phyloP scores from a whole-genome alignment of 2,797 vertebrate species.

The Sebastolobus altivelis region DNA sequence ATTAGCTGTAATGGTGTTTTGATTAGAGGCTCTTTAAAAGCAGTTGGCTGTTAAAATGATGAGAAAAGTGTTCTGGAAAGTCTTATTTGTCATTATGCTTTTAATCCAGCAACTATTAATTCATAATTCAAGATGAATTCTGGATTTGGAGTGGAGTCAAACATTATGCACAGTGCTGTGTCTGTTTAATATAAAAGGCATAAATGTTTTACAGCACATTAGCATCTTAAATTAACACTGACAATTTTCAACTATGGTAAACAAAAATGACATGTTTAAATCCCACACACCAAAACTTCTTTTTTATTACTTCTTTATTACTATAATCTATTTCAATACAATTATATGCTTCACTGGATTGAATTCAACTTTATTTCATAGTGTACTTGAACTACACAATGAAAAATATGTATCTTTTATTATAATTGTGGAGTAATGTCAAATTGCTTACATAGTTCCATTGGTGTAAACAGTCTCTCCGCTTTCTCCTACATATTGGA shows the following conservation, averaged over 20 bases:
- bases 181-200: conserved; percentile 3
- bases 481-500: conserved; percentile 95
- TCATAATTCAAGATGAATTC: conserved; percentile 25
- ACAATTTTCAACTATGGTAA: background rate
- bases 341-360: background rate
- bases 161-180: background rate
- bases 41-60: conserved; percentile 34
- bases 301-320: background rate
- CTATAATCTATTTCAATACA: background rate
- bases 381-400: background rate
- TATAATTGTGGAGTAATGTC: background rate
- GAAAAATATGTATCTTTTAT: background rate
- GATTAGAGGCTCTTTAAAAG: conserved; percentile 43
- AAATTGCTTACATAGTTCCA: conserved; percentile 89
- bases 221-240: background rate
- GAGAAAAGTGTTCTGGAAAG: conserved; percentile 32
- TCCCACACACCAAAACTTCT: background rate
- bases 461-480: conserved; percentile 96
- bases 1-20: conserved; percentile 40
- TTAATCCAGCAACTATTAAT: conserved; percentile 30
- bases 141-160: conserved; percentile 16
- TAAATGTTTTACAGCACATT: background rate
- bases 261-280: background rate
- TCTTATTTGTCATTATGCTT: conserved; percentile 20
- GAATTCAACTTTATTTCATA: background rate